Evolutionary conservation across 1,140 invertebrate genomes (phyloP).

Genomic region (Saccostrea echinata): DNA sequence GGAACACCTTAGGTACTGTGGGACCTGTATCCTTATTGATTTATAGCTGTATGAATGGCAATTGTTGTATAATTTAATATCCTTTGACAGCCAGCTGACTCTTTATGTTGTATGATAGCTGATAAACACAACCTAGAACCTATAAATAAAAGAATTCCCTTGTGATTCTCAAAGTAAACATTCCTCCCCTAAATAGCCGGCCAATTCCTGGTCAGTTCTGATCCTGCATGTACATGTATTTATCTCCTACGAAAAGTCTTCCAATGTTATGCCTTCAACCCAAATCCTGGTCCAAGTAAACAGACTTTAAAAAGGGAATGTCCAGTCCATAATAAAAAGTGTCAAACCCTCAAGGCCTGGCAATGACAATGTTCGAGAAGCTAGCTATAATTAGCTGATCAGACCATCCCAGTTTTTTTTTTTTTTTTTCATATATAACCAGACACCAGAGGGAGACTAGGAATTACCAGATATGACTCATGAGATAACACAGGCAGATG

Average conservation of each 20-base stretch:
- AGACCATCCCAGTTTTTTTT: background rate
- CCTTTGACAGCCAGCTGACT: background rate
- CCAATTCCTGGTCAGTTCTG: background rate
- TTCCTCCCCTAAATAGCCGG: background rate
- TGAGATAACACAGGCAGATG: conserved; percentile 10
- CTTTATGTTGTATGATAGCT: background rate
- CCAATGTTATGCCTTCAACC: background rate
- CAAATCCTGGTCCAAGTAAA: background rate
- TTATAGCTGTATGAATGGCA: background rate
- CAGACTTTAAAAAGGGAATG: background rate
- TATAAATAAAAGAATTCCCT: background rate
- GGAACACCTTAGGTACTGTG: background rate
- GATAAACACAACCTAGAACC: conserved; percentile 8
- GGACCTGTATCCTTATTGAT: conserved; percentile 8
- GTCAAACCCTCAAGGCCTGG: conserved; percentile 10
- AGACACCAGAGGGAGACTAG: background rate
- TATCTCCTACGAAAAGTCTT: background rate
- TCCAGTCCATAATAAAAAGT: background rate
- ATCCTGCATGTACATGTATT: background rate
- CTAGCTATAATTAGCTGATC: conserved; percentile 13
- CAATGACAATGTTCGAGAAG: background rate
- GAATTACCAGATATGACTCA: background rate
- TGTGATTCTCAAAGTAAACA: conserved; percentile 22
- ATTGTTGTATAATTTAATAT: background rate
- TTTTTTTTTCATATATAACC: background rate